These are phyloP conservation scores for Aurelia aurita complex sp. Pacific DNA, from an alignment of 30 jellyfish, hydroid and myxozoan species.

Conservation along the genomic window DNA sequence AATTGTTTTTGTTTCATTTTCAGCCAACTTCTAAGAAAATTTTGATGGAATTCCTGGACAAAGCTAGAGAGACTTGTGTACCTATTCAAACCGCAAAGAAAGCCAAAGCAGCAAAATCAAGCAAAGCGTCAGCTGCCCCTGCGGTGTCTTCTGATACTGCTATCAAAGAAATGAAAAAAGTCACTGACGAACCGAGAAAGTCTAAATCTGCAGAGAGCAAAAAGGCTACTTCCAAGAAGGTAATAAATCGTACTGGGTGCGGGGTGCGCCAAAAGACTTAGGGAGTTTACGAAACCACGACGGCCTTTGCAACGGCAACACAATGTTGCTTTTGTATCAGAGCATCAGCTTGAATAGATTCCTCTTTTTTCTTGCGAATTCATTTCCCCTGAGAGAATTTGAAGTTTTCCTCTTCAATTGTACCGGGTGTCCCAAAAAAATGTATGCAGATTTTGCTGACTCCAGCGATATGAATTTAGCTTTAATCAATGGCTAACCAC, in stretches of 20 bases:
- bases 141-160: slow-evolving; percentile 26
- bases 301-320: no score
- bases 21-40: slow-evolving; percentile 84
- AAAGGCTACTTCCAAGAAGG: slow-evolving; percentile 32
- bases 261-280: no score
- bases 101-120: slow-evolving; percentile 5
- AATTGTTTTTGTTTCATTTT: neutral
- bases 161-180: slow-evolving; percentile 6
- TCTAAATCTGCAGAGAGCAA: slow-evolving; percentile 40
- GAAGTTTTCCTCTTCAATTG: no score
- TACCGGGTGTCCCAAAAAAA: no score
- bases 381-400: no score
- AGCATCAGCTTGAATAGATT: no score
- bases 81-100: slow-evolving; percentile 84
- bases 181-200: slow-evolving; percentile 43
- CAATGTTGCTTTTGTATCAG: no score
- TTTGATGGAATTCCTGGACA: slow-evolving; percentile 71
- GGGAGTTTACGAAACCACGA: no score
- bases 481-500: no score
- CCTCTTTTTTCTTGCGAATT: no score
- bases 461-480: no score
- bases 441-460: no score
- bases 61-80: slow-evolving; percentile 88
- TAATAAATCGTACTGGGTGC: neutral
- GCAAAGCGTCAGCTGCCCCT: slow-evolving; percentile 30